Conservation (phyloP, 2,113 vertebrate genomes). For the Aramus guarauna region DNA sequence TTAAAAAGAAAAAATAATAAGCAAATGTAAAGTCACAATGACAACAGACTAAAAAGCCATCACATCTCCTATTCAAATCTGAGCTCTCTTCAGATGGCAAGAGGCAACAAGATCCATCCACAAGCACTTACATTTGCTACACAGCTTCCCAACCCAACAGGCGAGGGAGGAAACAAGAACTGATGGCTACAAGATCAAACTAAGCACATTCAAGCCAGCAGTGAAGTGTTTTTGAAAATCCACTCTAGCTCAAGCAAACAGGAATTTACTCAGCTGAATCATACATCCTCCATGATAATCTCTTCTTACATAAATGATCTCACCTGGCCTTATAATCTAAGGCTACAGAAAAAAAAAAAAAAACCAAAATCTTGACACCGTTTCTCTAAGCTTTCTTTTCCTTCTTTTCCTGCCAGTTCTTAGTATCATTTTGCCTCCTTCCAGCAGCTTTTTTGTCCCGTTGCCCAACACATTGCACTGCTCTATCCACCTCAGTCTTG, state of each 20-base stretch:
- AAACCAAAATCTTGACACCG: not conserved
- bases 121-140: not conserved
- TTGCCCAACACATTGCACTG: rapidly evolving
- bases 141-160: not conserved
- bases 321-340: not conserved
- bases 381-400: not conserved
- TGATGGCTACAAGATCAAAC: not conserved
- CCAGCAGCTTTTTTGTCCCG: not conserved
- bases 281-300: not conserved
- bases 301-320: not conserved
- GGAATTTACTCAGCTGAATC: not conserved
- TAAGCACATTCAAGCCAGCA: not conserved
- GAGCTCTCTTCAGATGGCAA: not conserved
- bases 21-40: not conserved
- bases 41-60: not conserved
- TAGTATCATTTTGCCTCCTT: not conserved
- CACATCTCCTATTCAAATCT: not conserved
- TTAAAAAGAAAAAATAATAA: not conserved
- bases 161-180: not conserved
- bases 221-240: not conserved
- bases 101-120: not conserved
- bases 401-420: not conserved
- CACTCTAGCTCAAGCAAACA: not conserved
- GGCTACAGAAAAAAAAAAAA: not conserved
- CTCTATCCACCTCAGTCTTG: not conserved